A percentile compares a stretch with the other conserved stretches of the same genome.
These are phyloP conservation scores for Myiopsitta monachus DNA, from an alignment of 2,113 vertebrate species.

Conservation along the genomic window DNA sequence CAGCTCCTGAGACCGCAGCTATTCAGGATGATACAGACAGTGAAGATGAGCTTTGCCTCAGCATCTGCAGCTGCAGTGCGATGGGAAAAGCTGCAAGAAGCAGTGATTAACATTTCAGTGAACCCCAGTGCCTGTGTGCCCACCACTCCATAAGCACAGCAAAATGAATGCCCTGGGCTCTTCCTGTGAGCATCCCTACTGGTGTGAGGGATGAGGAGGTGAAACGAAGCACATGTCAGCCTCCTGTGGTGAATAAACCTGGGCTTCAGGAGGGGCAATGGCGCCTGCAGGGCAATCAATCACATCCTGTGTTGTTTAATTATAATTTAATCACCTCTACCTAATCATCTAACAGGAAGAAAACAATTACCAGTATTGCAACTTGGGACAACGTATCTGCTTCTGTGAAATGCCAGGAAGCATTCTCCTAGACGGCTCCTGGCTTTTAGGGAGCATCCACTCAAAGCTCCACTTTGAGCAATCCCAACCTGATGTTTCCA, in stretches of 20 bases:
- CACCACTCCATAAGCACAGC: neutral
- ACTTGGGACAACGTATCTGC: accelerated
- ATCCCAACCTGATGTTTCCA: neutral
- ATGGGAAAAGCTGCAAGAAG: neutral
- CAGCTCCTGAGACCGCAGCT: neutral
- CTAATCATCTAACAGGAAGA: constrained; percentile 20
- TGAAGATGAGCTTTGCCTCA: neutral
- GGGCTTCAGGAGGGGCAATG: neutral
- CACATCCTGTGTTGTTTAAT: neutral
- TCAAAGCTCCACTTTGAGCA: neutral
- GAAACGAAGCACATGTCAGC: neutral
- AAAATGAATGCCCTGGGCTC: neutral
- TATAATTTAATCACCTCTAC: constrained; percentile 8
- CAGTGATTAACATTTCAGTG: neutral
- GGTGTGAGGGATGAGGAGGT: neutral
- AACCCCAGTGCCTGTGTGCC: neutral
- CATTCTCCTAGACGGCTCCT: accelerated
- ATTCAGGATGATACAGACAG: neutral
- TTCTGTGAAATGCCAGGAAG: neutral
- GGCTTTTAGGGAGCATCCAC: neutral
- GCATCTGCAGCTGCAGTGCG: neutral
- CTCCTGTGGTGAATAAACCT: neutral
- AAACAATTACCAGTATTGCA: neutral
- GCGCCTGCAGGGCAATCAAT: neutral
- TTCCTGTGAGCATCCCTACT: neutral